These are phyloP conservation scores for Halocaridina rubra DNA, from an alignment of 2,888 invertebrate species.

Conservation along the genomic window DNA sequence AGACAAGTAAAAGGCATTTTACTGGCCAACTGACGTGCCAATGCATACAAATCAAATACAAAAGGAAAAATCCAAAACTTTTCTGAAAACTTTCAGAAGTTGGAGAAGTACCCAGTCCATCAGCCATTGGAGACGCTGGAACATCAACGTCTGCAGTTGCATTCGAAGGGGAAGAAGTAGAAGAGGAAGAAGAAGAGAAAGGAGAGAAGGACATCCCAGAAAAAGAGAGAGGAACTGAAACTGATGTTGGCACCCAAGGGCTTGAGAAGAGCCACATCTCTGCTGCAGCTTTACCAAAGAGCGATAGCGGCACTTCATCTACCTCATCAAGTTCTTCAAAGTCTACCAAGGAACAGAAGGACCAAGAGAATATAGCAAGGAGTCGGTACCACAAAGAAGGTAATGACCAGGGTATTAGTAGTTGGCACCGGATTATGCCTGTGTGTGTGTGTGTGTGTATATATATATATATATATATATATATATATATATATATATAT, in stretches of 20 bases:
- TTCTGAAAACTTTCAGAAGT: too few species aligned
- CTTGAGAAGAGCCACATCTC: too few species aligned
- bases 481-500: not conserved
- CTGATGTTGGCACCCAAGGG: too few species aligned
- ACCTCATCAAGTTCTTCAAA: not conserved
- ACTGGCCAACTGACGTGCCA: too few species aligned
- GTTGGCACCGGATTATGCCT: not conserved
- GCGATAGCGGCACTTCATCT: not conserved
- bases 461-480: not conserved
- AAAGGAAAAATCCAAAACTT: too few species aligned
- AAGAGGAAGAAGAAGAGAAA: not conserved
- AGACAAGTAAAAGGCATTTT: too few species aligned
- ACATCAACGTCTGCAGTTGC: not conserved
- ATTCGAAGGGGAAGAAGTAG: not conserved
- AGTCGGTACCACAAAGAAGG: not conserved
- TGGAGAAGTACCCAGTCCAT: too few species aligned
- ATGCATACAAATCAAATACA: too few species aligned
- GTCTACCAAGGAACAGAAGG: not conserved
- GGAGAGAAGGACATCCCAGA: not conserved
- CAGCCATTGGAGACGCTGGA: too few species aligned
- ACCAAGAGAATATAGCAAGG: not conserved
- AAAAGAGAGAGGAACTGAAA: too few species aligned
- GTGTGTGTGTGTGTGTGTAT: not conserved
- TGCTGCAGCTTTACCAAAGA: not conserved
- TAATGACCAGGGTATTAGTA: not conserved